phyloP scores from a whole-genome alignment of 2,113 vertebrate genomes.

The Meleagris gallopavo region DNA sequence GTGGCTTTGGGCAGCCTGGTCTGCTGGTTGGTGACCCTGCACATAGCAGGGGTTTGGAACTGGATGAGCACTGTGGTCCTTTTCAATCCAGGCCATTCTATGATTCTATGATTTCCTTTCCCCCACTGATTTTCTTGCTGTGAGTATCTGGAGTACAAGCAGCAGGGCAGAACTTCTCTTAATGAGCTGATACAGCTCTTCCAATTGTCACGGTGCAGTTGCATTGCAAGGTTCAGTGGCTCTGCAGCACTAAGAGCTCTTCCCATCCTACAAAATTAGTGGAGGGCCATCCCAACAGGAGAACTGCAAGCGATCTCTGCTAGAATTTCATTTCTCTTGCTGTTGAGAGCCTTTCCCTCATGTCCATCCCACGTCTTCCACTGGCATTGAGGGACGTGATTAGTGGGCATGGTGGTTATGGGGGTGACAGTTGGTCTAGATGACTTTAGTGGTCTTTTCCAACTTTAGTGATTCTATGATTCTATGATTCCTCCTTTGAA shows the following conservation, averaged over 20 bases:
- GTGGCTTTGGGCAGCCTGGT: too few species aligned
- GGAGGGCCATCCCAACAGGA: neutral
- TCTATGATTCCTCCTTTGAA: neutral
- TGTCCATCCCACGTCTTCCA: neutral
- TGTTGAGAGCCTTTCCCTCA: neutral
- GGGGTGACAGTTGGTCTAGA: too few species aligned
- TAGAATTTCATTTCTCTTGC: neutral
- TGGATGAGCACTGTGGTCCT: too few species aligned
- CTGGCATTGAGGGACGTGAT: too few species aligned
- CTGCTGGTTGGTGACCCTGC: too few species aligned
- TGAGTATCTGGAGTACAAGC: neutral
- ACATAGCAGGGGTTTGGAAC: too few species aligned
- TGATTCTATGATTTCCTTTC: neutral
- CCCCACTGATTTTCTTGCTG: neutral
- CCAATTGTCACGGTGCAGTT: neutral
- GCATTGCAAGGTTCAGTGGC: neutral
- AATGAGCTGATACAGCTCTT: accelerated
- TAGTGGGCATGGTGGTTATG: too few species aligned
- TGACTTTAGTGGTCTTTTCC: too few species aligned
- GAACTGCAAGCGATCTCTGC: neutral
- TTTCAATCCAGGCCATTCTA: too few species aligned
- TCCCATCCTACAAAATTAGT: neutral
- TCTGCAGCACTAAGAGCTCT: neutral
- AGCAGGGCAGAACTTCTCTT: neutral
- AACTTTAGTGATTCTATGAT: too few species aligned